phyloP scores from a whole-genome alignment of 2,113 vertebrate genomes.

The Onychorhynchus coronatus region DNA sequence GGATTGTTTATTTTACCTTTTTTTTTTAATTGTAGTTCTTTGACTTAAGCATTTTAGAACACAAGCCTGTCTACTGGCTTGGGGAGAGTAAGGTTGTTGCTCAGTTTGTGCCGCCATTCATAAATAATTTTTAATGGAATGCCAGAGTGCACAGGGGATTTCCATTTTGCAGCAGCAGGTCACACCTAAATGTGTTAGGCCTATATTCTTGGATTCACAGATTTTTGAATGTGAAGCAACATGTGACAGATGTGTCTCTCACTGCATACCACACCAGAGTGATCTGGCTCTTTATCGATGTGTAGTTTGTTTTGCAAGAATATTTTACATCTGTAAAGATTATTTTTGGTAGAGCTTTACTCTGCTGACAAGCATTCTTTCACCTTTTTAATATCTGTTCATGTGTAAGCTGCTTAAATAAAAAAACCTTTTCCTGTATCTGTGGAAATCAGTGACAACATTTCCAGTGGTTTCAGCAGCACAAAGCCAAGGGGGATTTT shows the following conservation, averaged over 20 bases:
- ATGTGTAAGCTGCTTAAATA: background rate
- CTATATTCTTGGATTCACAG: background rate
- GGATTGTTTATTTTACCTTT: background rate
- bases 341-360: background rate
- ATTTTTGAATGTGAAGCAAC: background rate
- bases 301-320: background rate
- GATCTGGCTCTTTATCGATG: background rate
- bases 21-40: background rate
- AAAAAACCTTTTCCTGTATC: background rate
- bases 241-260: background rate
- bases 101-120: background rate
- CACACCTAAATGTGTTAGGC: background rate
- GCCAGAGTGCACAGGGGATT: background rate
- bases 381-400: background rate
- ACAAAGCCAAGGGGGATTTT: background rate
- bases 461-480: background rate
- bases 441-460: background rate
- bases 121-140: background rate
- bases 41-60: background rate
- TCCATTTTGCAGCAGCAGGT: background rate
- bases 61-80: background rate
- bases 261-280: accelerated
- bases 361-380: background rate
- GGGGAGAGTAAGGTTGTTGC: background rate
- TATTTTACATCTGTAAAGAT: background rate